Evolutionary conservation across 2,888 invertebrate genomes (phyloP).

Genomic region (Trichopria drosophilae): DNA sequence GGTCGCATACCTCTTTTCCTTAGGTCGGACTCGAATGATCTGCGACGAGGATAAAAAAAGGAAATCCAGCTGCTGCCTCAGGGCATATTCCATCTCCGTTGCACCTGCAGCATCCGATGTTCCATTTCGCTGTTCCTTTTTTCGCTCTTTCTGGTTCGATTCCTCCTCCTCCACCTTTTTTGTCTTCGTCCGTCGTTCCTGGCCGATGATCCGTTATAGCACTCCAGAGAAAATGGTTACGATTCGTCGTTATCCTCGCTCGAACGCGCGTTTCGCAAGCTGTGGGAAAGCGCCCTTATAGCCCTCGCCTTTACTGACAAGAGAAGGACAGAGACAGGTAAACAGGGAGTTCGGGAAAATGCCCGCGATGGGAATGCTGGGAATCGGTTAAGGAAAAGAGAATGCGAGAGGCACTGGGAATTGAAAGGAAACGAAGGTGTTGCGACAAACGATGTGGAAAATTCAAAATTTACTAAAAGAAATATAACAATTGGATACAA

Average conservation of each 20-base stretch:
- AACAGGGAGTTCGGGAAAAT: background rate
- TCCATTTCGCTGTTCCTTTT: background rate
- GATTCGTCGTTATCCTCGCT: constrained; percentile 9
- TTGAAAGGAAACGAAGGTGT: constrained; percentile 8
- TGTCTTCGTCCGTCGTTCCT: background rate
- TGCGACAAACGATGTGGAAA: too few relatives aligned
- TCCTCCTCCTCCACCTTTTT: background rate
- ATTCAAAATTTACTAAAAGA: too few relatives aligned
- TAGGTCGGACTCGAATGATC: background rate
- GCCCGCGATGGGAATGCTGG: background rate
- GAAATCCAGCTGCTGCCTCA: too few relatives aligned
- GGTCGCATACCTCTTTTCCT: too few relatives aligned
- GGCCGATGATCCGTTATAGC: too few relatives aligned
- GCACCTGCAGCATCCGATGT: too few relatives aligned
- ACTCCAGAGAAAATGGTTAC: constrained; percentile 9
- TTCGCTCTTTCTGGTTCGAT: constrained; percentile 1
- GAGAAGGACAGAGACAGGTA: background rate
- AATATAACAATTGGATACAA: too few relatives aligned
- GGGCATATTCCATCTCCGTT: too few relatives aligned
- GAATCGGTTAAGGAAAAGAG: constrained; percentile 7
- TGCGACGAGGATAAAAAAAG: too few relatives aligned
- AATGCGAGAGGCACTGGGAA: background rate
- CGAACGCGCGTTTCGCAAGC: constrained; percentile 2
- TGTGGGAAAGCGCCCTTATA: constrained; percentile 16
- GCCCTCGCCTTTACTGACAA: background rate